These are phyloP conservation scores for Oreonectes daqikongensis DNA, from an alignment of 2,797 vertebrate species.

Conservation along the genomic window DNA sequence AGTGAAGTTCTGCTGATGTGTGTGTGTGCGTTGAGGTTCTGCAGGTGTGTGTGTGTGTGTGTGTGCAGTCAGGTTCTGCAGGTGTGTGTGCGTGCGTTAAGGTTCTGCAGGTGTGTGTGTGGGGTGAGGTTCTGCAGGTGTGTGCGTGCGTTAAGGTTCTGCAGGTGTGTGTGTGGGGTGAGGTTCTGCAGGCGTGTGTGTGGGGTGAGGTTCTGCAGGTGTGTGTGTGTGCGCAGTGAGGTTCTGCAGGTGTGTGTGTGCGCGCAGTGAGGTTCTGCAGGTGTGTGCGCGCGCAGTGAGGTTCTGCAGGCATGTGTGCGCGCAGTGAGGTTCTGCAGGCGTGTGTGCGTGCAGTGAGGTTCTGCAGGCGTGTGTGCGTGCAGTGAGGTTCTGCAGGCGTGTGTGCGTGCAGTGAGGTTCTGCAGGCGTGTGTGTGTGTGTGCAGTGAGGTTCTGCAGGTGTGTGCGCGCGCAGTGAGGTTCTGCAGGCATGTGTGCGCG, in stretches of 20 bases:
- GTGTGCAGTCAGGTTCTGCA: neutral
- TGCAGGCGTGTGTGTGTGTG: neutral
- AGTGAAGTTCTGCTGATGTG: no score
- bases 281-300: neutral
- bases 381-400: neutral
- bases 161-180: neutral
- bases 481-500: no score
- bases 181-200: neutral
- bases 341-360: neutral
- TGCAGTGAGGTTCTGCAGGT: no score
- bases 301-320: neutral
- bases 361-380: neutral
- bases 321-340: no score
- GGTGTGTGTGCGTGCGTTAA: neutral
- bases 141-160: no score
- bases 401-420: neutral
- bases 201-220: neutral
- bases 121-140: no score
- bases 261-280: neutral
- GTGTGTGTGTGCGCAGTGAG: no score
- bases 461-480: neutral
- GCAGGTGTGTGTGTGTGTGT: conserved; percentile 83
- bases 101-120: no score
- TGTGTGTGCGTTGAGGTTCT: neutral
- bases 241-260: no score